Evolutionary conservation across 2,888 invertebrate species (phyloP), one percentile per base, ranked within the genome.

Genomic region (Perizoma flavofasciatum): DNA sequence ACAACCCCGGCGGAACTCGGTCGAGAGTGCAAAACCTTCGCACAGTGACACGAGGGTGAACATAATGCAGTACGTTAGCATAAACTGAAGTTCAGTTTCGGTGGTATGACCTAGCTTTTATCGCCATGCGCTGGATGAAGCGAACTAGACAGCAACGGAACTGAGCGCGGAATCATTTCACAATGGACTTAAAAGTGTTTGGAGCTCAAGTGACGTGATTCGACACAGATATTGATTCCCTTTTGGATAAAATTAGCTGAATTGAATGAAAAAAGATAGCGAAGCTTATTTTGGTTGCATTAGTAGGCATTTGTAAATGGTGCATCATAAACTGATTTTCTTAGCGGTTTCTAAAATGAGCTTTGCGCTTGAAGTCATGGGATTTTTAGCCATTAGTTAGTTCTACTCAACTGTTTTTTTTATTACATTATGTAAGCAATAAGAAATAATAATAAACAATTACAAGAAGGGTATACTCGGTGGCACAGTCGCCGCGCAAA

Each of bases 11-110:
- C 76, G 77, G 82, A 87, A 88, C 83, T 89, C 90, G 90, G 90
- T 89, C 89, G 89, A 86, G 87, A 86, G 89, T 86, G 88, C 82
- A 82, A 83, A 91, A 90, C 90, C 91, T 91, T 91, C 89, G 89
- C 91, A 91, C 88, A 89, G 86, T 91, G 88, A 90, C 90, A 89
- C 86, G 81, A 78, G 85, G 83, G 83, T 79, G 79, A 79, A 83
- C 83, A 91, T 89, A 89, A 89, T 89, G 83, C 81, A 82, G 85
- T 88, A 89, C 90, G 88, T 89, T 89, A 89, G 83, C 86, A 89
- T 89, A 86, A 22, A 3, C 22, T 22, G 22, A 22, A 22, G 22
- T 22, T 22, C 22, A 22, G 22, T 22, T 22, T 22, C 22, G 22
- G n/a, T n/a, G n/a, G n/a, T 22, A 22, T 32, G 22, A 32, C 22